Conservation (phyloP, 2,888 invertebrate genomes). For the Scaptomyza cyrtandrae region DNA sequence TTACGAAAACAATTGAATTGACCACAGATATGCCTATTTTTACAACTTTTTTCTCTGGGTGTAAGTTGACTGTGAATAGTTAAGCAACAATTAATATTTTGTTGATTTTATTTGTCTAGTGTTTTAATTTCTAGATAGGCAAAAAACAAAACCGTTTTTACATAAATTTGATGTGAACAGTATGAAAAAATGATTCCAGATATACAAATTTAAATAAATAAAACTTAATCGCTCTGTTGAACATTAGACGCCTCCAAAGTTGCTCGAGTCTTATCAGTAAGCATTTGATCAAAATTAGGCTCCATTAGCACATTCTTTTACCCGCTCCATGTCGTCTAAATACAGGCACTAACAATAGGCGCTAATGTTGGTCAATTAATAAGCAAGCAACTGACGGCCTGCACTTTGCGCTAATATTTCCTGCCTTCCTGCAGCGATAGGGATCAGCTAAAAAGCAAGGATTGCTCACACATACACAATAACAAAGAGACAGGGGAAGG, state of each 20-base stretch:
- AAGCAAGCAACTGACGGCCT: conserved; percentile 28
- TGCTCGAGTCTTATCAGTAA: conserved; percentile 43
- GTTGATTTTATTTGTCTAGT: too few species aligned
- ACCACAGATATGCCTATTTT: too few species aligned
- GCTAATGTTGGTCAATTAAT: conserved; percentile 76
- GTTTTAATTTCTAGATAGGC: too few species aligned
- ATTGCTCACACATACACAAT: conserved; percentile 42
- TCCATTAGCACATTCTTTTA: conserved; percentile 72
- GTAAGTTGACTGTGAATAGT: too few species aligned
- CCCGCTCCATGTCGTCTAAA: neutral
- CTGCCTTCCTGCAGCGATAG: conserved; percentile 61
- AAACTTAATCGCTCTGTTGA: neutral
- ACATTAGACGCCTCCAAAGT: neutral
- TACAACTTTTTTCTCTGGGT: too few species aligned
- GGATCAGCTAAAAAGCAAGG: conserved; percentile 69
- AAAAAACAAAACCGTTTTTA: too few species aligned
- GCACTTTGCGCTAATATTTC: conserved; percentile 74
- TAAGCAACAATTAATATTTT: too few species aligned
- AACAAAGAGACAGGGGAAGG: neutral
- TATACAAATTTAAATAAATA: neutral
- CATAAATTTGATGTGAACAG: too few species aligned
- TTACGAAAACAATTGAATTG: too few species aligned
- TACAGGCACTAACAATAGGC: conserved; percentile 63
- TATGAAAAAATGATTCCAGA: too few species aligned
- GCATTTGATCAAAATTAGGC: conserved; percentile 52